Percentiles rank a stretch among this genome's conserved stretches.
phyloP scores from a whole-genome alignment of 2,113 vertebrate genomes.

The Centropus unirufus region DNA sequence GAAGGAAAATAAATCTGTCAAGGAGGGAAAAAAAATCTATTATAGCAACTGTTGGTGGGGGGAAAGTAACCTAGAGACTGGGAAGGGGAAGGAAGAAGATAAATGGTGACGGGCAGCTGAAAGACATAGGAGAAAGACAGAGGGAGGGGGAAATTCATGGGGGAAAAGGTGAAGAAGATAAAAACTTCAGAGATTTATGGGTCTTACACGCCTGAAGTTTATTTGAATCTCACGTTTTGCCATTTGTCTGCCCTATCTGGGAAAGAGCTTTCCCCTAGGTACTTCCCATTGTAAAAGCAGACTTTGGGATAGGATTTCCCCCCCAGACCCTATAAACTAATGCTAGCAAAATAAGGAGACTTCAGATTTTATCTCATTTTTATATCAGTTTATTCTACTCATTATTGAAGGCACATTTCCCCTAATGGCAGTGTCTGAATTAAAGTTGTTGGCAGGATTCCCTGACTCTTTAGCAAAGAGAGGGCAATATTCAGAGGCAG shows the following conservation, averaged over 20 bases:
- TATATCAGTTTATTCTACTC: not conserved
- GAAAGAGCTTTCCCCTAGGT: not conserved
- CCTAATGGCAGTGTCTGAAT: not conserved
- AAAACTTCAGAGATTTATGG: not conserved
- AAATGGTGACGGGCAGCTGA: not conserved
- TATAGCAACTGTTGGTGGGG: not conserved
- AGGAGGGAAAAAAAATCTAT: not conserved
- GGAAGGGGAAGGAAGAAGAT: not conserved
- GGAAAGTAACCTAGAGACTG: not conserved
- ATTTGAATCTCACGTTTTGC: not conserved
- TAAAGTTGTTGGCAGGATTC: not conserved
- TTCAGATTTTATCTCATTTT: not conserved
- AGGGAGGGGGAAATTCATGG: not conserved
- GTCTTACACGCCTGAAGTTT: not conserved
- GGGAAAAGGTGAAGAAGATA: not conserved
- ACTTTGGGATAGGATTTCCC: not conserved
- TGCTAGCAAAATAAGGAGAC: not conserved
- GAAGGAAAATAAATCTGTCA: constrained; percentile 8
- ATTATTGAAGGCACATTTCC: not conserved
- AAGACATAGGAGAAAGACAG: not conserved
- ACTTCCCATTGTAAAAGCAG: not conserved
- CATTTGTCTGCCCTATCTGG: not conserved
- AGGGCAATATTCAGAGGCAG: not conserved
- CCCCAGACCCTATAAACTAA: not conserved
- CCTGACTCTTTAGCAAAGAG: not conserved